Evolutionary conservation across 2,888 invertebrate species (phyloP), one percentile per base, ranked within the genome.

Genomic region (Crossocerus cetratus): DNA sequence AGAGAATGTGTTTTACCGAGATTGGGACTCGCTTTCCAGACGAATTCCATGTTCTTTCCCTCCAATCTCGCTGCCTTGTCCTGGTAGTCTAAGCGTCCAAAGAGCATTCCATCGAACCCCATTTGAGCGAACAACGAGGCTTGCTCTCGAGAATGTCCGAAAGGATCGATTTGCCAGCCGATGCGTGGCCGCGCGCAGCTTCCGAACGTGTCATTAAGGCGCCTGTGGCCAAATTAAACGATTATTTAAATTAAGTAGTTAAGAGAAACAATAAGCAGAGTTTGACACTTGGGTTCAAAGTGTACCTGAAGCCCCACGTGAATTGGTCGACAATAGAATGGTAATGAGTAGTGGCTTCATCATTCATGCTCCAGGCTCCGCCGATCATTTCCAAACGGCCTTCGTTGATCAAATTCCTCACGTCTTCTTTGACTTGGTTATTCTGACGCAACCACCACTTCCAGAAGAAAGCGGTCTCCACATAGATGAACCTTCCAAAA

Each of bases 61-160:
- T 80, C 69, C 14, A 94, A 87, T 62, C 98, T 91, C 0, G 91
- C 82, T 0, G 70, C 70, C 88, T 96, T 97, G 86, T 98, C 98
- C 86, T 96, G 94, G 89, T 95, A 97, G 90, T 98, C 98, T 22
- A 98, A 92, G 21, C 98, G 93, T 0, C 96, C 97, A 68, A 98
- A 93, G 85, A 98, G 95, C 76, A 97, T 90, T 0, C 96, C 98
- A 86, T 98, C 97, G 86, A 95, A 98, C 76, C 96, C 98, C 93
- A 98, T 94, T 88, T 94, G 94, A 0, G 96, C 93, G 43, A 96
- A 93, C 0, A 96, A 90, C 0, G 95, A 94, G 0, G 97, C 97
- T 92, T 96, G 95, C 90, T 97, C 97, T 2, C 96, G 91, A 0
- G 97, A 96, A 84, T 97, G 97, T 0, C 97, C 97, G 84, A 97